Evolutionary conservation across 1,140 invertebrate species (phyloP).

Genomic region (Drosophila nebulosa): DNA sequence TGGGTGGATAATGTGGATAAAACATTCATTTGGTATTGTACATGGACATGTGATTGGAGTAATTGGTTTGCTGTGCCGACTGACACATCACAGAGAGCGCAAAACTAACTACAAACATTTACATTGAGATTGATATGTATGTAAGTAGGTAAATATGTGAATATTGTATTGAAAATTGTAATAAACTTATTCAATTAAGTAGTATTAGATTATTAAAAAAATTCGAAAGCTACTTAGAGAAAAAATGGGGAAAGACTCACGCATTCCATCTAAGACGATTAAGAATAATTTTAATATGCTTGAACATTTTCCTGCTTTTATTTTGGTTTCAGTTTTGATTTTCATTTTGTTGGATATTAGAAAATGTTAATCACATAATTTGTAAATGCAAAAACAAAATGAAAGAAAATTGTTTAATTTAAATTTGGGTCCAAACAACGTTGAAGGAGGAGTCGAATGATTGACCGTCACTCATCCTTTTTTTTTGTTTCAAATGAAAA

Average conservation of each 20-base stretch:
- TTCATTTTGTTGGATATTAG: slow-evolving; percentile 2
- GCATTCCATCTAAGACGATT: slow-evolving; percentile 45
- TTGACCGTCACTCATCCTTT: neutral
- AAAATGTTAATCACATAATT: slow-evolving; percentile 28
- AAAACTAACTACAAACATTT: slow-evolving; percentile 62
- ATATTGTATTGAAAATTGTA: slow-evolving; percentile 13
- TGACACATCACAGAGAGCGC: slow-evolving; percentile 39
- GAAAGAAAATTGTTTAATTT: neutral
- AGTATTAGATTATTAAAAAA: slow-evolving; percentile 14
- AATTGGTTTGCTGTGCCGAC: slow-evolving; percentile 8
- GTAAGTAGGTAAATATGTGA: neutral
- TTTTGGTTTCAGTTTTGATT: neutral
- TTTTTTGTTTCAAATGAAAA: neutral
- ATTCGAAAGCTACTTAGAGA: slow-evolving; percentile 29
- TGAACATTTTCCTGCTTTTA: slow-evolving; percentile 11
- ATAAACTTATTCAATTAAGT: slow-evolving; percentile 40
- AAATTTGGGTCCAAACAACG: neutral
- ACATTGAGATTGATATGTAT: slow-evolving; percentile 49
- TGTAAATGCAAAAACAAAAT: slow-evolving; percentile 12
- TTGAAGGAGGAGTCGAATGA: neutral
- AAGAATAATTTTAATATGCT: slow-evolving; percentile 28
- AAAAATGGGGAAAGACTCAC: slow-evolving; percentile 10
- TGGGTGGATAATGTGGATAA: slow-evolving; percentile 25
- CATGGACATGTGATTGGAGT: slow-evolving; percentile 53
- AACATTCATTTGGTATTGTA: slow-evolving; percentile 62